Conservation (phyloP, 2,888 invertebrate species). For the Tubulanus polymorphus region DNA sequence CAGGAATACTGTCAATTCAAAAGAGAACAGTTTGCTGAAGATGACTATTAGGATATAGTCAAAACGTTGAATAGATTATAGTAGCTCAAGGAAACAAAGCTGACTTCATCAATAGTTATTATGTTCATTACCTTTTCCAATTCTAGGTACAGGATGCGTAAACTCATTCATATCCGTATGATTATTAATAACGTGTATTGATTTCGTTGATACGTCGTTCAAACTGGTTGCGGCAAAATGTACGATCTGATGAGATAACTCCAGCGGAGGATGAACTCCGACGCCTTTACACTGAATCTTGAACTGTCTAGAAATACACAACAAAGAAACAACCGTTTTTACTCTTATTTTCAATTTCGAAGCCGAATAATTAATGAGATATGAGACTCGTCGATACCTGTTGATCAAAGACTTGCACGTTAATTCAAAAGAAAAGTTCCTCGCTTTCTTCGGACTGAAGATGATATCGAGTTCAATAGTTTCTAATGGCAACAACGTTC, state of each 20-base stretch:
- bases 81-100: too few relatives aligned
- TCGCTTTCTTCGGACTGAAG: conserved; percentile 50
- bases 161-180: conserved; percentile 50
- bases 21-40: too few relatives aligned
- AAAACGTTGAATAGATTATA: too few relatives aligned
- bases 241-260: conserved; percentile 47
- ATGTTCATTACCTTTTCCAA: conserved; percentile 47
- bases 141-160: conserved; percentile 52
- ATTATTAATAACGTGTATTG: conserved; percentile 45
- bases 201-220: conserved; percentile 43
- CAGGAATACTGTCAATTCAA: too few relatives aligned
- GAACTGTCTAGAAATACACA: conserved; percentile 40
- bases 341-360: not conserved
- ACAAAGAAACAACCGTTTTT: conserved; percentile 1
- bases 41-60: too few relatives aligned
- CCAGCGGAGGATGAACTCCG: conserved; percentile 51
- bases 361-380: not conserved
- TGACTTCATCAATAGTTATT: too few relatives aligned
- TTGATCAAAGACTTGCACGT: conserved; percentile 50
- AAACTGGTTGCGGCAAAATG: conserved; percentile 51
- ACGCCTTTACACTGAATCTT: conserved; percentile 47
- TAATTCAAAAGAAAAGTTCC: conserved; percentile 49
- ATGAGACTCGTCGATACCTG: conserved; percentile 31
- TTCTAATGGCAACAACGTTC: conserved; percentile 50
- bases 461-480: conserved; percentile 49